These are phyloP conservation scores for Dendropsophus ebraccatus DNA, from an alignment of 2,113 vertebrate species.

Conservation along the genomic window DNA sequence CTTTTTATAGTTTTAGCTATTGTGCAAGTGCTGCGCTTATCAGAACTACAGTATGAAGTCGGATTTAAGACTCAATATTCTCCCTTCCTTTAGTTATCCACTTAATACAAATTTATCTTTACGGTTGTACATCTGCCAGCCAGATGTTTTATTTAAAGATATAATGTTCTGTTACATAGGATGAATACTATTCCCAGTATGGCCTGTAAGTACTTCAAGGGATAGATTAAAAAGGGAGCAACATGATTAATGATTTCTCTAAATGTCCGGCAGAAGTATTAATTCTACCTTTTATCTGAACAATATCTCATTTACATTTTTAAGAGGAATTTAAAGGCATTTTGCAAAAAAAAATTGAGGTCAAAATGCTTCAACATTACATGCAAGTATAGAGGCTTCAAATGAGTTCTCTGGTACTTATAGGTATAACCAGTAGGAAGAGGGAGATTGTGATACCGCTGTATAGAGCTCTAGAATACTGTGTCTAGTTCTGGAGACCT, in stretches of 20 bases:
- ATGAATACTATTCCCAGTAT: slow-evolving; percentile 52
- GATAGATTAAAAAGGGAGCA: slow-evolving; percentile 44
- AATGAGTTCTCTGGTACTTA: too few relatives aligned
- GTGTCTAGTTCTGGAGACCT: too few relatives aligned
- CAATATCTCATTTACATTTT: not conserved
- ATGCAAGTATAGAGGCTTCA: too few relatives aligned
- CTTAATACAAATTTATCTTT: slow-evolving; percentile 17
- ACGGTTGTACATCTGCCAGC: not conserved
- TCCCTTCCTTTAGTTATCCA: not conserved
- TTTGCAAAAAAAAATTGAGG: not conserved
- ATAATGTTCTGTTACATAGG: slow-evolving; percentile 20
- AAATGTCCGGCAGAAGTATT: slow-evolving; percentile 40
- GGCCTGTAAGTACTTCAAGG: slow-evolving; percentile 13
- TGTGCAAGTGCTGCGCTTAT: not conserved
- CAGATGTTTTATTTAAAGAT: slow-evolving; percentile 32
- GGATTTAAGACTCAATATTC: slow-evolving; percentile 4
- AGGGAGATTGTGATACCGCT: too few relatives aligned
- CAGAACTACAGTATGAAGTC: not conserved
- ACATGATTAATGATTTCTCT: slow-evolving; percentile 49
- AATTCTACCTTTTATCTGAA: slow-evolving; percentile 33
- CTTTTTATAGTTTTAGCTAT: not conserved
- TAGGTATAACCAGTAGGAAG: too few relatives aligned
- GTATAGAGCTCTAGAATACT: too few relatives aligned
- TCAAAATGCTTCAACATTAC: too few relatives aligned
- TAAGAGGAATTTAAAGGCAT: not conserved